Evolutionary conservation across 2,888 invertebrate genomes (phyloP).

Genomic region (Ophraella communa): DNA sequence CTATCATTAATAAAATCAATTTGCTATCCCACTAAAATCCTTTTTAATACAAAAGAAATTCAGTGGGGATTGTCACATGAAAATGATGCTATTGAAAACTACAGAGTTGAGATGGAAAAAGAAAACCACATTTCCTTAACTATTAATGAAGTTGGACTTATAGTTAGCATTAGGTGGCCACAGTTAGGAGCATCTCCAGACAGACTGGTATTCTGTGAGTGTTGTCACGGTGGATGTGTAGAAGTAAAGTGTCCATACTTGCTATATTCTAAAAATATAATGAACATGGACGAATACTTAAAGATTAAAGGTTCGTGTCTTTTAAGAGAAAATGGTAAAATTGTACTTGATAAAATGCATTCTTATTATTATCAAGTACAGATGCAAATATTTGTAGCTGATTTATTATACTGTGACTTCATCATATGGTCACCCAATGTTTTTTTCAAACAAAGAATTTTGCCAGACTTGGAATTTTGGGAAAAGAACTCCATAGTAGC

Average conservation of each 20-base stretch:
- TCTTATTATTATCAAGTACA: slow-evolving; percentile 16
- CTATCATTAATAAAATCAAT: background rate
- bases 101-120: background rate
- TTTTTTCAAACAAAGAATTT: background rate
- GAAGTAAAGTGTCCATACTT: background rate
- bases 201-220: slow-evolving; percentile 30
- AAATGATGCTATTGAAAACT: slow-evolving; percentile 5
- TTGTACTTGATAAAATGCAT: background rate
- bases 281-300: background rate
- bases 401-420: slow-evolving; percentile 24
- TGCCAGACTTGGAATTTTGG: background rate
- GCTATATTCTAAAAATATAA: background rate
- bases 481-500: background rate
- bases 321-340: background rate
- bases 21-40: slow-evolving; percentile 2
- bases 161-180: slow-evolving; percentile 16
- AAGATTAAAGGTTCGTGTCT: background rate
- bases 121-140: slow-evolving; percentile 20
- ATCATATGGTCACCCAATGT: background rate
- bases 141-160: slow-evolving; percentile 8
- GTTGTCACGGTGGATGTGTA: slow-evolving; percentile 3
- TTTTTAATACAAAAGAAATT: background rate
- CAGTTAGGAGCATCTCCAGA: slow-evolving; percentile 34
- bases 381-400: slow-evolving; percentile 26
- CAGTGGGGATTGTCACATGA: slow-evolving; percentile 1